Percentiles rank a stretch among this genome's conserved stretches.
Evolutionary conservation across 1,140 invertebrate species (phyloP).

Genomic region (Neodiprion lecontei): DNA sequence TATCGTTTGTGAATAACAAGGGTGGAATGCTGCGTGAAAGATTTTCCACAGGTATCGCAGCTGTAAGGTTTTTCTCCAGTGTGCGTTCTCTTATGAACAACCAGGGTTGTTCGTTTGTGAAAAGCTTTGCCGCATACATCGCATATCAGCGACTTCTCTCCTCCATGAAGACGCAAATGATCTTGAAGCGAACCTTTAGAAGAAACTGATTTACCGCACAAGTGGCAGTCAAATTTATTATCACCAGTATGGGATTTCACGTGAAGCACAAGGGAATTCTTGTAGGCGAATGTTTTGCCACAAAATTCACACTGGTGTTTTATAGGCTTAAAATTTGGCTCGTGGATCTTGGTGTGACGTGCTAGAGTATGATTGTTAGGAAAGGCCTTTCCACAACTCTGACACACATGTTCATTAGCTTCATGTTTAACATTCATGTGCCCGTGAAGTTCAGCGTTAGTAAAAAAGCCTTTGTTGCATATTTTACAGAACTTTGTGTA

Average conservation of each 20-base stretch:
- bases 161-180: constrained; percentile 66
- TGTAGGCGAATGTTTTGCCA: constrained; percentile 57
- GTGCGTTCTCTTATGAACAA: constrained; percentile 73
- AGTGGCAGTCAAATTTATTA: constrained; percentile 76
- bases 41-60: constrained; percentile 78
- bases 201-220: constrained; percentile 65
- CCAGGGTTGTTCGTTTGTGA: constrained; percentile 69
- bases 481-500: constrained; percentile 51
- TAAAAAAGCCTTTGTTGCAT: constrained; percentile 60
- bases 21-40: constrained; percentile 77
- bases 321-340: constrained; percentile 53
- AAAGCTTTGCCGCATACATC: constrained; percentile 81
- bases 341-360: constrained; percentile 62
- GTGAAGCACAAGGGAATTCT: constrained; percentile 59
- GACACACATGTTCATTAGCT: constrained; percentile 51
- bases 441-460: constrained; percentile 49
- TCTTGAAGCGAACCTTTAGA: constrained; percentile 58
- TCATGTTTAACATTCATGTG: constrained; percentile 53
- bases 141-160: constrained; percentile 67
- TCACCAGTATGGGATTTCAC: constrained; percentile 71
- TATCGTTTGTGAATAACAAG: constrained; percentile 69
- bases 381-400: constrained; percentile 43
- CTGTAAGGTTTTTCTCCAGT: constrained; percentile 77
- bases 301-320: constrained; percentile 59
- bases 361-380: constrained; percentile 48